A percentile compares a stretch with the other conserved stretches of the same genome.
These are phyloP conservation scores for Drosophila virilis DNA, from an alignment of 1,140 invertebrate species.

Conservation along the genomic window DNA sequence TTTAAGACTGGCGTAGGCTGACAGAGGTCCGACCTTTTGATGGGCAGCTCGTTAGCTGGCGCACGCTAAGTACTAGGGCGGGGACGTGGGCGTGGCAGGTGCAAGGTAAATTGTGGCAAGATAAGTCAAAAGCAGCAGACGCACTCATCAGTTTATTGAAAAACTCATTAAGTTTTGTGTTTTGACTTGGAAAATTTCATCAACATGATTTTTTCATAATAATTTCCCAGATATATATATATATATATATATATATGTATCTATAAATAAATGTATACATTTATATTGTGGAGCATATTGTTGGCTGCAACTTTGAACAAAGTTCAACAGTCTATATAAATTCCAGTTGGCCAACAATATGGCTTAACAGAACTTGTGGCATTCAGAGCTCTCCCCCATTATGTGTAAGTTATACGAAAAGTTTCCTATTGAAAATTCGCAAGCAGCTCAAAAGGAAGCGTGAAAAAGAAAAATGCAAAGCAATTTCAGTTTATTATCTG, in stretches of 20 bases:
- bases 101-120: constrained; percentile 8
- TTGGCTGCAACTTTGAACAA: neutral
- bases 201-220: constrained; percentile 2
- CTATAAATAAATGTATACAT: neutral
- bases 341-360: constrained; percentile 16
- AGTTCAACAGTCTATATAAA: constrained; percentile 1
- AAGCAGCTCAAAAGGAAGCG: neutral
- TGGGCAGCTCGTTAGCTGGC: constrained; percentile 36
- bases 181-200: constrained; percentile 5
- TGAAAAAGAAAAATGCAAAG: neutral
- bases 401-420: constrained; percentile 15
- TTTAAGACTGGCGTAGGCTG: constrained; percentile 31
- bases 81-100: neutral
- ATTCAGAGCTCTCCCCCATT: constrained; percentile 13
- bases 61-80: neutral
- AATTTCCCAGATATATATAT: neutral
- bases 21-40: constrained; percentile 46
- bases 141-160: constrained; percentile 23
- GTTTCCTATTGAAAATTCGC: constrained; percentile 10
- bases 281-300: neutral
- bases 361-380: constrained; percentile 11
- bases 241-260: neutral
- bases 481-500: constrained; percentile 2
- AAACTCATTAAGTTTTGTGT: constrained; percentile 38
- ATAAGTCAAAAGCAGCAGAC: constrained; percentile 26